Base-by-base conservation (phyloP, 2,797 vertebrate species). In the Oreochromis mossambicus region DNA sequence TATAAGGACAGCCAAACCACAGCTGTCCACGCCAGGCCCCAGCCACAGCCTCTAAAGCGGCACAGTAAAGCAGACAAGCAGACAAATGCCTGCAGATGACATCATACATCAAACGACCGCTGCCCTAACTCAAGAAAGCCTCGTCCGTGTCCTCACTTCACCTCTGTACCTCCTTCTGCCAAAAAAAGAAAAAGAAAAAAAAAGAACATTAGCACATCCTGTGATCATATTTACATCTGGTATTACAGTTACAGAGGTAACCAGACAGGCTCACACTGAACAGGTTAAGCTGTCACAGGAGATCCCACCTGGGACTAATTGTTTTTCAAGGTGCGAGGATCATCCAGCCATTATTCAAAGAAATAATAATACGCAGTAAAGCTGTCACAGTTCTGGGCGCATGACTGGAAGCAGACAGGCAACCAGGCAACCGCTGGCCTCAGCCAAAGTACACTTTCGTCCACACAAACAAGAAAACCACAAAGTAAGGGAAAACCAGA, bases 401-500 rank as follows among this genome's bases (percentile, higher is more conserved):
- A 52, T 29, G 29, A 85, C 79, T 48, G 54, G 63, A 79, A 5
- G 17, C 43, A 41, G 70, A 66, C 26, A 81, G 51, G 46, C 63
- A 77, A 63, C 24, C 36, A 91, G 54, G 58, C 21, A 43, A 38
- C 78, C 4, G 41, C 77, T 91, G 90, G 88, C 90, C 48, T 29
- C 8, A 52, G 36, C 13, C n/a, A 82, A 81, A 89, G 91, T 58
- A 94, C 88, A 83, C 83, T 78, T 46, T 86, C 6, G 89, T 95
- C 91, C 92, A 94, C 88, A 93, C 87, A 95, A 95, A 96, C 94
- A 96, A 90, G 87, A 92, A 95, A 93, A 82, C 91, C 94, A 92
- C 84, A 83, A 88, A 91, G 83, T 29, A 48, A 79, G 87, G 29
- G 56, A 70, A 87, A 91, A 81, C 68, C 85, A 87, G 80, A 87